These are phyloP conservation scores for Porites lobata DNA, from an alignment of 92 coral and sea anemone genomes.

Conservation along the genomic window DNA sequence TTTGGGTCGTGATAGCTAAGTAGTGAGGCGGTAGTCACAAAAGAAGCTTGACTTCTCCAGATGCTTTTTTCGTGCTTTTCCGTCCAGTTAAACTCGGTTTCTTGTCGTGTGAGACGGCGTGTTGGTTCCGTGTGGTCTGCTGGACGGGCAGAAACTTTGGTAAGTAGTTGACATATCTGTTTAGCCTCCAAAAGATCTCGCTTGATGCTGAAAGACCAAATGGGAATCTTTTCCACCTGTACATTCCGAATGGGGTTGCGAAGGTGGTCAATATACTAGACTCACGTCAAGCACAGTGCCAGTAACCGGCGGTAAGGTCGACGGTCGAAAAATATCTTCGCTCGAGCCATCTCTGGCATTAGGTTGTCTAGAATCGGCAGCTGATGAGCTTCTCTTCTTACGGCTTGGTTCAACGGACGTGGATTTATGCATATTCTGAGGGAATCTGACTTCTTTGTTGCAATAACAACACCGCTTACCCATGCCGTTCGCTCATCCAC, in stretches of 20 bases:
- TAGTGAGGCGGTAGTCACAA: not conserved
- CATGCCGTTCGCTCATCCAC: constrained; percentile 53
- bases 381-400: too few relatives aligned
- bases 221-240: constrained; percentile 54
- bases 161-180: constrained; percentile 6
- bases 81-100: too few relatives aligned
- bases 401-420: too few relatives aligned
- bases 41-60: constrained; percentile 47
- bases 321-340: constrained; percentile 22
- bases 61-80: constrained; percentile 20
- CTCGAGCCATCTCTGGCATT: constrained; percentile 18
- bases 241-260: constrained; percentile 64
- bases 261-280: constrained; percentile 70
- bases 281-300: constrained; percentile 69
- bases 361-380: too few relatives aligned
- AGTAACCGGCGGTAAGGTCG: constrained; percentile 28
- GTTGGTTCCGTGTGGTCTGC: not conserved
- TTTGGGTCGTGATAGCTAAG: constrained; percentile 52
- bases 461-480: too few relatives aligned
- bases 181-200: not conserved
- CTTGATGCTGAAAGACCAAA: constrained; percentile 18
- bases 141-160: not conserved
- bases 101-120: not conserved
- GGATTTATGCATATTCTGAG: too few relatives aligned
- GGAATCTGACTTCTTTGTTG: too few relatives aligned